Evolutionary conservation across 64 coral and sea anemone species (phyloP).

Genomic region (Montipora foliosa): DNA sequence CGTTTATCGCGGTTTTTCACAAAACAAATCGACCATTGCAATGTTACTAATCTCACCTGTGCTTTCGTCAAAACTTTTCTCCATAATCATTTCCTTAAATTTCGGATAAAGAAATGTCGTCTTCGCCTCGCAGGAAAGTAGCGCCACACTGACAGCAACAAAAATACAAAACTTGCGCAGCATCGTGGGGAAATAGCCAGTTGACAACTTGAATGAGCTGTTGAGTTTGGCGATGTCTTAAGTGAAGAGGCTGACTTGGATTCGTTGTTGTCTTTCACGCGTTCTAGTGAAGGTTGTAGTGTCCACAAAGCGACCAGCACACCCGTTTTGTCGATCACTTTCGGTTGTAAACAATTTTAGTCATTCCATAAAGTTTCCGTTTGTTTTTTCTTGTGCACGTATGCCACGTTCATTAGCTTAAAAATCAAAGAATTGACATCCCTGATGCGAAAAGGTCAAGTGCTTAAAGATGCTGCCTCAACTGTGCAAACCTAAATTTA

Average conservation of each 20-base stretch:
- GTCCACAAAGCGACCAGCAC: background rate
- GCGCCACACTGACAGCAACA: background rate
- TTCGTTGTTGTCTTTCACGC: background rate
- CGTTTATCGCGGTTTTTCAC: too few species aligned
- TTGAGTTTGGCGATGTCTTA: background rate
- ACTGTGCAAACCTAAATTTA: background rate
- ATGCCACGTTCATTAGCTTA: background rate
- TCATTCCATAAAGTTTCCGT: background rate
- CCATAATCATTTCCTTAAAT: background rate
- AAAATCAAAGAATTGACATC: slow-evolving; percentile 21
- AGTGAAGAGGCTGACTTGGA: background rate
- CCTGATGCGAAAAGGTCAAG: background rate
- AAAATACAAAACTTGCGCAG: background rate
- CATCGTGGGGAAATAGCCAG: background rate
- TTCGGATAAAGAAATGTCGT: slow-evolving; percentile 11
- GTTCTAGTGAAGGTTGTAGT: too few species aligned
- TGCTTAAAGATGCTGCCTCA: background rate
- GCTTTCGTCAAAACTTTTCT: slow-evolving; percentile 14
- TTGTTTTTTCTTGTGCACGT: slow-evolving; percentile 4
- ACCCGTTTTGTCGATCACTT: background rate
- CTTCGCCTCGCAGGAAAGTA: background rate
- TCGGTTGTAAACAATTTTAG: background rate
- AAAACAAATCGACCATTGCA: too few species aligned
- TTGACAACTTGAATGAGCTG: background rate
- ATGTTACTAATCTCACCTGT: background rate